These are phyloP conservation scores for Podarcis lilfordi DNA, from an alignment of 2,797 vertebrate genomes.

Conservation along the genomic window DNA sequence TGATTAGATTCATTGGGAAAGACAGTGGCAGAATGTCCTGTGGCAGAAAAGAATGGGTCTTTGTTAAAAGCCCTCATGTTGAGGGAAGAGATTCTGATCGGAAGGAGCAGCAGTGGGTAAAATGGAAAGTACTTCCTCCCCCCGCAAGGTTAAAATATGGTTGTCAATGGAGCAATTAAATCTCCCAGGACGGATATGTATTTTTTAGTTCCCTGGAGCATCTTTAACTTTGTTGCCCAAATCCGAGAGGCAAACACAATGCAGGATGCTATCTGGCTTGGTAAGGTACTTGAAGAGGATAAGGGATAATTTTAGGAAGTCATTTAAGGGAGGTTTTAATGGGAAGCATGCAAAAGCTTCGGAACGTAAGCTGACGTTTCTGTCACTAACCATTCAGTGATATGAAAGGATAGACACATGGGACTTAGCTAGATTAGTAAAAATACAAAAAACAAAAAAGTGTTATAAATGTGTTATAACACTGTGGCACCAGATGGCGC, in stretches of 20 bases:
- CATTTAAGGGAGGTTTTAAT: too few relatives aligned
- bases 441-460: too few relatives aligned
- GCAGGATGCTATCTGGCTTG: background rate
- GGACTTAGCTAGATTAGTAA: too few relatives aligned
- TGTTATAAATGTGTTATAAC: too few relatives aligned
- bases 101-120: conserved; percentile 51
- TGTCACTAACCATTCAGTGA: too few relatives aligned
- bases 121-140: conserved; percentile 26
- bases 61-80: conserved; percentile 55
- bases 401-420: too few relatives aligned
- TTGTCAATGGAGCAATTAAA: background rate
- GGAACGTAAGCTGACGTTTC: too few relatives aligned
- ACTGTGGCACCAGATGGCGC: too few relatives aligned
- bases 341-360: too few relatives aligned
- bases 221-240: background rate
- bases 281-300: too few relatives aligned
- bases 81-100: conserved; percentile 35
- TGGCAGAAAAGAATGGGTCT: conserved; percentile 51
- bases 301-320: too few relatives aligned
- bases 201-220: conserved; percentile 21
- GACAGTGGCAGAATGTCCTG: conserved; percentile 57
- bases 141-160: conserved; percentile 47
- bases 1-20: conserved; percentile 68
- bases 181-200: too few relatives aligned
- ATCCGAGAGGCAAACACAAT: background rate